Conservation (phyloP, 1,140 invertebrate genomes). For the Teleogryllus occipitalis region DNA sequence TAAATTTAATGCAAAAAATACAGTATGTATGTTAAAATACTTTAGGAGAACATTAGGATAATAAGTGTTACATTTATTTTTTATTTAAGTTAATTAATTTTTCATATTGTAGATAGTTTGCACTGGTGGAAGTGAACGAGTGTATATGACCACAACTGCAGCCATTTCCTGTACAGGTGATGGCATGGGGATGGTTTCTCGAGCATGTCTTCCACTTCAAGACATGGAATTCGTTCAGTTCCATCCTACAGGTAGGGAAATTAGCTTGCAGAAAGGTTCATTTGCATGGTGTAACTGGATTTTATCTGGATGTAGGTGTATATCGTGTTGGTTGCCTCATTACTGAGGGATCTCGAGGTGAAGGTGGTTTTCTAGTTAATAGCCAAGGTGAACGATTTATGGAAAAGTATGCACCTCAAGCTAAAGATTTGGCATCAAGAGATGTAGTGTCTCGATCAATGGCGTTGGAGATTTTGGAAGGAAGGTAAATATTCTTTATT, state of each 20-base stretch:
- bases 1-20: slow-evolving; percentile 64
- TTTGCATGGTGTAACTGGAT: neutral
- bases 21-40: slow-evolving; percentile 38
- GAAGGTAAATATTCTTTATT: slow-evolving; percentile 36
- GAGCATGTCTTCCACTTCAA: slow-evolving; percentile 62
- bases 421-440: slow-evolving; percentile 77
- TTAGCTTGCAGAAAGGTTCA: neutral
- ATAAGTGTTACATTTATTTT: neutral
- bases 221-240: slow-evolving; percentile 87
- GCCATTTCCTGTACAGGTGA: slow-evolving; percentile 84
- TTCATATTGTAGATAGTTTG: neutral
- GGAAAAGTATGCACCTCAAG: slow-evolving; percentile 77
- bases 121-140: slow-evolving; percentile 55
- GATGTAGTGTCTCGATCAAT: slow-evolving; percentile 78
- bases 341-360: slow-evolving; percentile 70
- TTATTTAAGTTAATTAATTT: neutral
- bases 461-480: slow-evolving; percentile 78
- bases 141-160: slow-evolving; percentile 76
- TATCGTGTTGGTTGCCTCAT: slow-evolving; percentile 81
- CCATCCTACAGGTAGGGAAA: slow-evolving; percentile 64
- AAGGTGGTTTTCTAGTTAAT: slow-evolving; percentile 76
- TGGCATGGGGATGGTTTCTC: slow-evolving; percentile 65
- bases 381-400: slow-evolving; percentile 77
- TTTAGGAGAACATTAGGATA: neutral
- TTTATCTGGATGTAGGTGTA: slow-evolving; percentile 43